Evolutionary conservation across 2,888 invertebrate species (phyloP).

Genomic region (Thera obeliscata): DNA sequence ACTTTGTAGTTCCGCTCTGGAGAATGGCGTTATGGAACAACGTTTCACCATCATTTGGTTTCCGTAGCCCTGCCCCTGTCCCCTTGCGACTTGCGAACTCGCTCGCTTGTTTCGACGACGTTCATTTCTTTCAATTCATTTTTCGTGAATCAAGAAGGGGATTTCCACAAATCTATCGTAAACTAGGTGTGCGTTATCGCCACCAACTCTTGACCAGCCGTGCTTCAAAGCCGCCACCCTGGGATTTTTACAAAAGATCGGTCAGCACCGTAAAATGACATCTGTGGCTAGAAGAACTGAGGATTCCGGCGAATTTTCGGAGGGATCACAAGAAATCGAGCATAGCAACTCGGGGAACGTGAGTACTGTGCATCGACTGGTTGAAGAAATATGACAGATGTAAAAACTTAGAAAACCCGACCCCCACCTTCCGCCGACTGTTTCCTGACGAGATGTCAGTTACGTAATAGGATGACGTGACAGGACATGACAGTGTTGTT

Average conservation of each 20-base stretch:
- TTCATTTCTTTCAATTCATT: conserved; percentile 61
- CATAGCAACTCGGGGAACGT: conserved; percentile 75
- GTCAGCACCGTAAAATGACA: conserved; percentile 79
- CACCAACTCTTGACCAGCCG: conserved; percentile 49
- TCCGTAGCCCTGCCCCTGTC: too few species aligned
- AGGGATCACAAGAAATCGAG: conserved; percentile 79
- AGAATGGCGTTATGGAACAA: conserved; percentile 61
- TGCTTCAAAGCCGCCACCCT: conserved; percentile 68
- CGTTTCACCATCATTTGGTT: conserved; percentile 40
- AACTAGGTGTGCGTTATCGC: conserved; percentile 58
- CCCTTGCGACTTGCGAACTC: conserved; percentile 12
- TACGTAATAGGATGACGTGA: too few species aligned
- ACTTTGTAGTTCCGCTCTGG: conserved; percentile 57
- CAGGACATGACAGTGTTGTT: too few species aligned
- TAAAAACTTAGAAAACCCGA: too few species aligned
- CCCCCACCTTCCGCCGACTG: too few species aligned
- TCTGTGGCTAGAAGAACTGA: conserved; percentile 74
- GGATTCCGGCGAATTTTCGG: conserved; percentile 80
- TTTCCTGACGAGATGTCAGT: too few species aligned
- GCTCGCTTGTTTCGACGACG: conserved; percentile 78
- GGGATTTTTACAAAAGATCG: conserved; percentile 76
- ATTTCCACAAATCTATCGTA: conserved; percentile 58
- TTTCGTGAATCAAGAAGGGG: conserved; percentile 65
- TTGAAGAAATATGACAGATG: neutral
- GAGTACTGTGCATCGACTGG: conserved; percentile 58